Base-by-base conservation (phyloP, 1,140 invertebrate species). In the Orchestia grillus region DNA sequence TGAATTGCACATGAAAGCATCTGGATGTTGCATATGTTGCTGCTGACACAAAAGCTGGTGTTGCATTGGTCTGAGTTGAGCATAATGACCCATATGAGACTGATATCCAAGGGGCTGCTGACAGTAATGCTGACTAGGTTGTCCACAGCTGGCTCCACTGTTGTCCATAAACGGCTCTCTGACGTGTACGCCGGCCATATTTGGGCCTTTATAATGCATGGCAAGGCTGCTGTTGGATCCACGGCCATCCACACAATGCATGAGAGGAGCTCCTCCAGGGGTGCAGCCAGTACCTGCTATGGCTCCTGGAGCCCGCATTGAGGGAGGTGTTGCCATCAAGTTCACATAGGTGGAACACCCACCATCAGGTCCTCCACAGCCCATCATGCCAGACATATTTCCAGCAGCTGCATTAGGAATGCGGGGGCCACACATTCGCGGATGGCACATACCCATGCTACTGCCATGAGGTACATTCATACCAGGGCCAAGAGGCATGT, bases 71-170 rank as follows among this genome's bases (percentile, higher is more conserved):
- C 44, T 94, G 43, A 44, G 92, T 40, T 94, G 92, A 94, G 23
- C 92, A 47, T 45, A 94, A 44, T 94, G 92, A n/a, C 92, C 44
- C 92, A 94, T 94, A 28, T 94, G 92, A 11, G 41, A 44, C 36
- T 94, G 92, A 44, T 94, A 94, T 44, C 43, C 92, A 42, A 94
- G 6, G 40, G 92, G 92, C 92, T 94, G 92, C 92, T 94, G 92
- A 45, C 92, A 94, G 36, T 94, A 94, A 45, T 94, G 92, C 44
- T 94, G 92, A 45, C 44, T 45, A n/a, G 43, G 44, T 44, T 94
- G 92, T 45, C 92, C 92, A 47, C 92, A 94, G 36, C 44, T 94
- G 44, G 44, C 92, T 45, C 92, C 44, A 47, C 44, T 45, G 43
- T 15, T 44, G 44, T 94, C 92, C 43, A 47, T 45, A 44, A 44